Evolutionary conservation across 2,797 vertebrate genomes (phyloP).

Genomic region (Phrynocephalus guinanensis): DNA sequence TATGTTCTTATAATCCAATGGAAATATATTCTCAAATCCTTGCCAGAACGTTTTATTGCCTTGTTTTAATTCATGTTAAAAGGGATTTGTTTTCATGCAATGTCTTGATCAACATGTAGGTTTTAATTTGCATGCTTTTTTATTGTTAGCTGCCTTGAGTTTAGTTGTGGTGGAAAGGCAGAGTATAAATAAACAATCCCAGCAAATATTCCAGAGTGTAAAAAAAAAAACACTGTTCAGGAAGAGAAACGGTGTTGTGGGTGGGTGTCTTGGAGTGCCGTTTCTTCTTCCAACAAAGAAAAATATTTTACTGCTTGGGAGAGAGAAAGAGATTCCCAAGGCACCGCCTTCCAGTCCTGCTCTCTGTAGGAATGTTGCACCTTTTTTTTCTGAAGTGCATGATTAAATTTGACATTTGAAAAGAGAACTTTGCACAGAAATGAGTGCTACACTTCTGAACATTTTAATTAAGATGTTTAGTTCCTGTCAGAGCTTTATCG

Average conservation of each 20-base stretch:
- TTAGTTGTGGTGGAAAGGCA: neutral
- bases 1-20: too few species aligned
- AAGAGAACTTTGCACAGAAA: slow-evolving; percentile 78
- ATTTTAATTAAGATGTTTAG: slow-evolving; percentile 83
- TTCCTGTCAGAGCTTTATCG: slow-evolving; percentile 76
- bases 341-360: slow-evolving; percentile 33
- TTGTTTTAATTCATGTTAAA: too few species aligned
- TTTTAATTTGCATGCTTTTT: neutral
- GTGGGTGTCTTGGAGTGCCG: neutral
- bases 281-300: neutral
- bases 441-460: slow-evolving; percentile 78
- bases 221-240: neutral
- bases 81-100: neutral
- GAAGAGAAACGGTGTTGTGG: neutral
- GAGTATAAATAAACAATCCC: neutral
- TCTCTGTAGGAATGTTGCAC: slow-evolving; percentile 55
- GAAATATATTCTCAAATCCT: too few species aligned
- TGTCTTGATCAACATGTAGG: neutral
- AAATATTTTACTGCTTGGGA: slow-evolving; percentile 16
- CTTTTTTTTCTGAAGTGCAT: slow-evolving; percentile 75
- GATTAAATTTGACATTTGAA: slow-evolving; percentile 86
- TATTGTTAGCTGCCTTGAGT: neutral
- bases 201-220: slow-evolving; percentile 20
- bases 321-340: slow-evolving; percentile 55
- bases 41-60: too few species aligned